These are phyloP conservation scores for Antheraea yamamai DNA, from an alignment of 2,888 invertebrate species.

Conservation along the genomic window DNA sequence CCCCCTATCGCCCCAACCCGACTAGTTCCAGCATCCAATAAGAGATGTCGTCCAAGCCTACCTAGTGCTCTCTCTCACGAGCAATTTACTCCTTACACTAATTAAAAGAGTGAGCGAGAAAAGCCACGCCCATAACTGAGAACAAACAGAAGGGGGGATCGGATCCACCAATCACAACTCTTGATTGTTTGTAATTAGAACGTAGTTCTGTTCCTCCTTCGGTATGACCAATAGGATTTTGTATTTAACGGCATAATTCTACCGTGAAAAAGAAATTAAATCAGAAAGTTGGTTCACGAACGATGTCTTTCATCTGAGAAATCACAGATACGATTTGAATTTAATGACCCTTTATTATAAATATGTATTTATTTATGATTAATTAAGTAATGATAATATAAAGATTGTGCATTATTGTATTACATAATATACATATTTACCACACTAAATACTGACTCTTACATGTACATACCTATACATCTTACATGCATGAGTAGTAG, in stretches of 20 bases:
- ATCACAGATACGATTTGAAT: constrained; percentile 12
- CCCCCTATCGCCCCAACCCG: constrained; percentile 58
- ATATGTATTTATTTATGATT: neutral
- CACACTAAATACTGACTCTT: too few species aligned
- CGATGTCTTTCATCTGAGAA: constrained; percentile 53
- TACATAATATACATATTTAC: too few species aligned
- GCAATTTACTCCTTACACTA: constrained; percentile 83
- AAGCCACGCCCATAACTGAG: constrained; percentile 73
- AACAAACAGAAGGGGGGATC: constrained; percentile 79
- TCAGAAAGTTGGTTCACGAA: constrained; percentile 56
- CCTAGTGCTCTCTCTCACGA: constrained; percentile 78
- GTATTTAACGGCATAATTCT: constrained; percentile 66
- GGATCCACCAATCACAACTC: constrained; percentile 69
- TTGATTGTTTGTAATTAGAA: constrained; percentile 83
- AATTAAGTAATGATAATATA: neutral
- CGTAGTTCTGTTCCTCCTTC: constrained; percentile 67
- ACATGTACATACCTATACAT: neutral
- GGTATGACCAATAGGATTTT: constrained; percentile 79
- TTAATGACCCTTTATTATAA: neutral
- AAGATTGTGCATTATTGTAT: too few species aligned
- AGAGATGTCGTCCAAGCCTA: constrained; percentile 74
- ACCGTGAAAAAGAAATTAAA: constrained; percentile 59
- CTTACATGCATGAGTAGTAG: neutral
- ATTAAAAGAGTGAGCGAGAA: constrained; percentile 81
- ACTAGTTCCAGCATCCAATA: constrained; percentile 75